Conservation (phyloP, 2,888 invertebrate species). For the Oithona nana region DNA sequence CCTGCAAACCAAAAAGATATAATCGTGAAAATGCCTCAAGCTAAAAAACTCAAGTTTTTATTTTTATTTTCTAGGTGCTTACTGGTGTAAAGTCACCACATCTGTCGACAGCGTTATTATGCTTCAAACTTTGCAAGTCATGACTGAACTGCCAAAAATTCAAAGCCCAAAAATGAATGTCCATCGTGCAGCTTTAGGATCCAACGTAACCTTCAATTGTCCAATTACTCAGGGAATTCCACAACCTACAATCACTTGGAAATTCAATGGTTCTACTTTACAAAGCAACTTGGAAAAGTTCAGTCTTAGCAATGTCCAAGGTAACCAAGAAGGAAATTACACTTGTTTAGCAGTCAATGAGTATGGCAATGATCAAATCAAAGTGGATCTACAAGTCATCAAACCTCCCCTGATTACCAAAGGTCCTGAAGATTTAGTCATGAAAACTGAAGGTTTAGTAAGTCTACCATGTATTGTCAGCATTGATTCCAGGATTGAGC, state of each 20-base stretch:
- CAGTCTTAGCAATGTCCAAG: neutral
- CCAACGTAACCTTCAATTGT: neutral
- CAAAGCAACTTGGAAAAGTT: neutral
- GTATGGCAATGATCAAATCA: slow-evolving; percentile 8
- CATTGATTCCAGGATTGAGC: neutral
- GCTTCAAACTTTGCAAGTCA: neutral
- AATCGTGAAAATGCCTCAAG: no score
- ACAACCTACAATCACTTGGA: neutral
- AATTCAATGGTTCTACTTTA: neutral
- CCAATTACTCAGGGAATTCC: neutral
- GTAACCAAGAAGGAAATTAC: slow-evolving; percentile 1
- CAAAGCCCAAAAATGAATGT: neutral
- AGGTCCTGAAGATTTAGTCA: neutral
- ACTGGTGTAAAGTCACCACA: neutral
- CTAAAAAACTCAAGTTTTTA: no score
- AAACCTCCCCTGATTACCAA: neutral
- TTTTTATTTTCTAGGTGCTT: no score
- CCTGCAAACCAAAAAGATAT: no score
- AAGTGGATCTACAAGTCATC: neutral
- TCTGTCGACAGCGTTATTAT: neutral
- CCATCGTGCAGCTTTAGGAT: neutral
- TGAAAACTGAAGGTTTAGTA: neutral
- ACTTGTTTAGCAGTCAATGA: slow-evolving; percentile 16
- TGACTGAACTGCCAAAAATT: neutral
- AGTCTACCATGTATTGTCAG: neutral